Evolutionary conservation across 2,797 vertebrate species (phyloP), one percentile per base, ranked within the genome.

Genomic region (Eulemur mongoz): DNA sequence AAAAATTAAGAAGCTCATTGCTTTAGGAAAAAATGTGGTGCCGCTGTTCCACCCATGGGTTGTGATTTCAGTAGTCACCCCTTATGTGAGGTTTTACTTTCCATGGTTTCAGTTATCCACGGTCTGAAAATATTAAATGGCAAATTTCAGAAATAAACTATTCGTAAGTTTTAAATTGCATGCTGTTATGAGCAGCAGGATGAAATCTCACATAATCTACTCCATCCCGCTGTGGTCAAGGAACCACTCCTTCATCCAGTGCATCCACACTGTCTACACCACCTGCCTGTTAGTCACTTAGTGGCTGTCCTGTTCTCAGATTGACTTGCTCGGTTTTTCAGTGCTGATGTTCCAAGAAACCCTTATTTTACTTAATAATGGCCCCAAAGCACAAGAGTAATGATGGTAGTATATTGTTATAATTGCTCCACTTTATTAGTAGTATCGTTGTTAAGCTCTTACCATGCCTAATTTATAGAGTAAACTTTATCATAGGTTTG

Each of bases 1-100:
- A 27, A 43, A 25, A 35, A 25, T 11, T 6, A 20, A 93, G 48
- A 18, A 72, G 5, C 3, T 3, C 6, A 20, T 2, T 1, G 27
- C 14, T 30, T 54, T 15, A 67, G 59, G n/a, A 50, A 50, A 10
- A 61, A 27, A 7, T 0, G 0, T 8, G 11, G 8, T 23, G 3
- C 14, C 1, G 15, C 20, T 30, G 0, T 11, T 59, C 57, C 5
- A 22, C 11, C 30, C 18, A 48, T 0, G 27, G 14, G 32, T 2
- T 0, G 8, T 18, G 18, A 38, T 3, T 96, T 99, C 11, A 76
- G 48, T 32, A 22, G 22, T 23, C 22, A 57, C 32, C 73, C 45
- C 30, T 50, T 12, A 50, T 22, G 30, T 50, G 73, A 20, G 48
- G 45, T 50, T 82, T 76, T 76, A n/a, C 32, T n/a, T 76, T 50